Evolutionary conservation across 2,888 invertebrate species (phyloP), one percentile per base, ranked within the genome.

Genomic region (Cryptus armator): DNA sequence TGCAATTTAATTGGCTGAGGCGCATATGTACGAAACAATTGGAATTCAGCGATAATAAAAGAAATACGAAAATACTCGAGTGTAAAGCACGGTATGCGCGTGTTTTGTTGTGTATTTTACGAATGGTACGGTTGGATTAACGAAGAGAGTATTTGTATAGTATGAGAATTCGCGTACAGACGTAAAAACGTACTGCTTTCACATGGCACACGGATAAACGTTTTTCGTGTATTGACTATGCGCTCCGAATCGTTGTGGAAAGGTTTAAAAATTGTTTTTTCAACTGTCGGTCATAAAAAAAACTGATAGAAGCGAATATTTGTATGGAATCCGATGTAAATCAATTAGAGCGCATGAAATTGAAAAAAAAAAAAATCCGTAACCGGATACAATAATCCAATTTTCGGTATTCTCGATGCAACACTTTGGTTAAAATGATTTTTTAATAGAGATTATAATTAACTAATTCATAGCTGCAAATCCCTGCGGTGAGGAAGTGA

Each of bases 1-100:
- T 19, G 56, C 51, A 68, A 81, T 78, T 81, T 78, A 81, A 84
- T 84, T 84, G 53, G 68, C 59, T 53, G 37, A 29, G 68, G 46
- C 48, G 68, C 67, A 68, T 68, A 29, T 44, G 64, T 44, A 29
- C 29, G 48, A n/a, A 77, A 84, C 77, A 81, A 77, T 74, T 51
- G 46, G 46, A 56, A 43, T 67, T 14, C 71, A 56, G 3, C 48
- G 66, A 64, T 62, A 43, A 19, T 24, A 44, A 44, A 6, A 16
- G 43, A 14, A 56, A 46, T 44, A 72, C 67, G 64, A 19, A 46
- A 67, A 67, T 59, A 59, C 59, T 44, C n/a, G 24, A n/a, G 16
- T 46, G 62, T 29, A 29, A 2, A 62, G 72, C 59, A 62, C 37
- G 14, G 43, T 44, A 5, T 29, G n/a, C 19, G 44, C 43, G 44